These are phyloP conservation scores for Macrotus californicus DNA, from an alignment of 2,113 vertebrate species.

Conservation along the genomic window DNA sequence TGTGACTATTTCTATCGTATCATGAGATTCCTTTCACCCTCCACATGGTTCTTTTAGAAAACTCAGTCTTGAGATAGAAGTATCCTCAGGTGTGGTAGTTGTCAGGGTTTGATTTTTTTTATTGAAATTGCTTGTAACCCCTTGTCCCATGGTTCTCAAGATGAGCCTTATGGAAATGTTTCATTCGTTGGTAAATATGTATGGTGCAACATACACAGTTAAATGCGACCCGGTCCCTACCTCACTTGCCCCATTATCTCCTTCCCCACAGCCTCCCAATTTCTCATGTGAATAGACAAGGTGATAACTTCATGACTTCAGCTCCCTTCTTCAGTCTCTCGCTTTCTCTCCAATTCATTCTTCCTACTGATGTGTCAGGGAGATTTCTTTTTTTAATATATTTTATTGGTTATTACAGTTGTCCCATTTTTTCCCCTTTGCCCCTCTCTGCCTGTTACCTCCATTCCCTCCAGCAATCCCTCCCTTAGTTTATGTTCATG, in stretches of 20 bases:
- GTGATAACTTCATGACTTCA: neutral
- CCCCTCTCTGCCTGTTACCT: no score
- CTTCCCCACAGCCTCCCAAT: neutral
- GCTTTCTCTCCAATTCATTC: neutral
- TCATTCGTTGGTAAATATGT: neutral
- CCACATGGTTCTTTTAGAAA: neutral
- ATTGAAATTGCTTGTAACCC: neutral
- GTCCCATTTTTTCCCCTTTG: no score
- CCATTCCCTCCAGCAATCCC: no score
- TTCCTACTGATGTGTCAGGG: neutral
- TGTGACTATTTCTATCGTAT: neutral
- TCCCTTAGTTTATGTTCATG: no score
- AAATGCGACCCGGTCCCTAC: neutral
- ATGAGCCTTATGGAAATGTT: neutral
- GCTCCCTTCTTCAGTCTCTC: neutral
- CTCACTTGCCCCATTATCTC: neutral
- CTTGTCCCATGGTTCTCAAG: neutral
- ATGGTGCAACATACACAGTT: neutral
- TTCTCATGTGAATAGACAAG: neutral
- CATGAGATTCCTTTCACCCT: neutral
- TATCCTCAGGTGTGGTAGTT: neutral
- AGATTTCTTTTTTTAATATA: neutral
- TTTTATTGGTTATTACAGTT: no score
- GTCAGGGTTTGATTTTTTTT: neutral
- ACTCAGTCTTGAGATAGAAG: neutral